phyloP scores from a whole-genome alignment of 2,113 vertebrate genomes.

The Grus americana region DNA sequence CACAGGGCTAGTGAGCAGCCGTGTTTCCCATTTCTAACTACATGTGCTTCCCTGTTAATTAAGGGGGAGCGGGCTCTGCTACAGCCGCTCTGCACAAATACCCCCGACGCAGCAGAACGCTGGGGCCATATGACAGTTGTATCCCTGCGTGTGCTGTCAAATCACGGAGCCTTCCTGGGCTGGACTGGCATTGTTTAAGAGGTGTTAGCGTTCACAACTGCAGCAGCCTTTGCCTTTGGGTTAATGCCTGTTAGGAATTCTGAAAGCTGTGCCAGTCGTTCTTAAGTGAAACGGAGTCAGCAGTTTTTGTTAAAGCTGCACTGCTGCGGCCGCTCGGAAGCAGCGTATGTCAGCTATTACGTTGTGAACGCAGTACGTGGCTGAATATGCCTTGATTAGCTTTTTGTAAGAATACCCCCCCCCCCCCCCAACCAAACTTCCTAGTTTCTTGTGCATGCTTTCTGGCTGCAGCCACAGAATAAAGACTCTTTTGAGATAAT shows the following conservation, averaged over 20 bases:
- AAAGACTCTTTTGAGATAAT: not conserved
- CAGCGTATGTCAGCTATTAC: not conserved
- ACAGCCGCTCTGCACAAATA: accelerated
- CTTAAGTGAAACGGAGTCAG: not conserved
- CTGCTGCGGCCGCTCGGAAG: not conserved
- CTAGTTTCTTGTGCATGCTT: not conserved
- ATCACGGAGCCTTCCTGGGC: not conserved
- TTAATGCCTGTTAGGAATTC: not conserved
- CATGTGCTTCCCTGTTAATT: not conserved
- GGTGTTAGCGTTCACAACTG: not conserved
- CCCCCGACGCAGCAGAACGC: not conserved
- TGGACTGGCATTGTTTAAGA: not conserved
- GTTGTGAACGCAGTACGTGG: not conserved
- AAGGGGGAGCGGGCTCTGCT: not conserved
- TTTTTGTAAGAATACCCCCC: not conserved
- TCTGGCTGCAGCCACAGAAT: not conserved
- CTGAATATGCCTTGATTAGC: not conserved
- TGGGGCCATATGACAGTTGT: not conserved
- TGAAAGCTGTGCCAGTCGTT: not conserved
- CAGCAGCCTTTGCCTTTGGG: not conserved
- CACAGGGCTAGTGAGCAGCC: not conserved
- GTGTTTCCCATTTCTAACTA: not conserved
- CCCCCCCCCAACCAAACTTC: not conserved
- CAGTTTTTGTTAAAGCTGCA: not conserved
- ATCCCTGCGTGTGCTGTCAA: not conserved